Base-by-base conservation (phyloP, 2,888 invertebrate genomes). In the Pseudococcus jackbeardsleyi region DNA sequence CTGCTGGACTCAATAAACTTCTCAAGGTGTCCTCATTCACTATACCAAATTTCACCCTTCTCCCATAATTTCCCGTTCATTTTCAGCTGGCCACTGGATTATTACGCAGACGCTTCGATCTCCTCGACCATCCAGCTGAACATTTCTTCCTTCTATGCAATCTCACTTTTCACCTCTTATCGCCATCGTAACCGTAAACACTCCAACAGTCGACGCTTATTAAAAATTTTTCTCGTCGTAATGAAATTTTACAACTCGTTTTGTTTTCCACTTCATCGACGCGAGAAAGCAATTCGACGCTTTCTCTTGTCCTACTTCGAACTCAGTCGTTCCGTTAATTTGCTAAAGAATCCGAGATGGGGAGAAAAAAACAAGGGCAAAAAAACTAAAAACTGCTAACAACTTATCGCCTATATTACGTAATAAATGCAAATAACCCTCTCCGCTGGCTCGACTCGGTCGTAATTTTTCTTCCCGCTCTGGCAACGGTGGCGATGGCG, bases 391-490 rank as follows among this genome's bases (percentile, higher is more conserved):
- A 26, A 33, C 22, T 15, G 5, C 33, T 26, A 72, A 72, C 68
- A 72, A 72, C 68, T 72, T 72, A 72, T 72, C 68, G 68, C 12
- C 68, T 72, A 72, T 72, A 72, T 72, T 79, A 79, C 39, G 79
- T 79, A 79, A 79, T 79, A 42, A 79, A 79, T 79, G 79, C 79
- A 79, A 79, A 79, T 79, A 79, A 79, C 79, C 46, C 79, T 33
- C 72, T 17, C 79, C 12, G 11, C 64, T 2, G 0, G 59, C 59
- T 33, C 68, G 33, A 72, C 15, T 26, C 68, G 79, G 42, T 42
- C 17, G 79, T 79, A 79, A 46, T 79, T 79, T 79, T 79, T 42
- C 19, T 59, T 19, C 19, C 1, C 17, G 12, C 50, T 5, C 15
- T 50, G 0, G 17, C 17, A 17, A 15, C 50, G 17, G 5, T 50